A percentile compares a stretch with the other conserved stretches of the same genome.
These are phyloP conservation scores for Drosophila anceps DNA, from an alignment of 2,888 invertebrate genomes.

Conservation along the genomic window DNA sequence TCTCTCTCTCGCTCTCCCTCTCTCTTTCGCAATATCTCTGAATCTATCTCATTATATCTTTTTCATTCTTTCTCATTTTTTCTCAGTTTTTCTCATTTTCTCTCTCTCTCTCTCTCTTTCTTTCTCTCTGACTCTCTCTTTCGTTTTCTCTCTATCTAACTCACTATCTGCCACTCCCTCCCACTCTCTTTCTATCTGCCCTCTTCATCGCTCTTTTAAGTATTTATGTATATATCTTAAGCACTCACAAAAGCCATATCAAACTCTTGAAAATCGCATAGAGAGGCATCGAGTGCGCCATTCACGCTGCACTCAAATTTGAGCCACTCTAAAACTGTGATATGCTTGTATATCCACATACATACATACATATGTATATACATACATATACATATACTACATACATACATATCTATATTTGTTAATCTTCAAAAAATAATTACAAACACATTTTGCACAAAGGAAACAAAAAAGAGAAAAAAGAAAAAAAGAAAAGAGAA, in stretches of 20 bases:
- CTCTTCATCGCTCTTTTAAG: background rate
- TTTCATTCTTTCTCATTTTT: too few species aligned
- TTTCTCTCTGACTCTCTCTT: background rate
- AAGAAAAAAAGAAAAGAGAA: background rate
- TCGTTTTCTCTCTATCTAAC: background rate
- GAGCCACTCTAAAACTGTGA: constrained; percentile 11
- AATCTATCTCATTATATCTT: too few species aligned
- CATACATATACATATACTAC: background rate
- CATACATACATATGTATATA: background rate
- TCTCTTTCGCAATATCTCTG: too few species aligned
- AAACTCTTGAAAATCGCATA: constrained; percentile 8
- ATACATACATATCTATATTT: background rate
- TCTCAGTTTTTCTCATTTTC: background rate
- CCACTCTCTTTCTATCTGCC: background rate
- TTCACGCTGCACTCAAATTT: constrained; percentile 4
- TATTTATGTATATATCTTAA: background rate
- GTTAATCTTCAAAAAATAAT: constrained; percentile 7
- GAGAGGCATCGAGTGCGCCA: background rate
- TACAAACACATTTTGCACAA: constrained; percentile 1
- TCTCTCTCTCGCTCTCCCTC: background rate
- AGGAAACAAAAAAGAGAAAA: background rate
- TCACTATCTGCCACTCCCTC: background rate
- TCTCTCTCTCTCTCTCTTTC: background rate
- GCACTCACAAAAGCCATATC: too few species aligned
- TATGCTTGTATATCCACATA: background rate